A percentile compares a stretch with the other conserved stretches of the same genome.
phyloP scores from a whole-genome alignment of 1,140 invertebrate species.

The Megathymus violae region DNA sequence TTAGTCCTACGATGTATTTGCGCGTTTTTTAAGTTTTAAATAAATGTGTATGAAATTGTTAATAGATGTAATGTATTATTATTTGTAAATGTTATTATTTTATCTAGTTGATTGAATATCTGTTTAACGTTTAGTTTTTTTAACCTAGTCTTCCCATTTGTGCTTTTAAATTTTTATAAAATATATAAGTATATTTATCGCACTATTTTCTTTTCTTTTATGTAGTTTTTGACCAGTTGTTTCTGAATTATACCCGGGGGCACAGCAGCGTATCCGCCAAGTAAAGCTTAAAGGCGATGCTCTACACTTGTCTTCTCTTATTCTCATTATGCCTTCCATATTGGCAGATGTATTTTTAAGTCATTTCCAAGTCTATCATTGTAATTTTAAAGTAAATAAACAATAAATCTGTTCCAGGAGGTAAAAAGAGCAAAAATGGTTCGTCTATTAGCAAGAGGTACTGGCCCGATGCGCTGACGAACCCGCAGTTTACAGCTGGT shows the following conservation, averaged over 20 bases:
- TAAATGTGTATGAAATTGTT: no score
- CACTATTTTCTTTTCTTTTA: conserved; percentile 5
- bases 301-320: no score
- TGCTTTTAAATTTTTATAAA: no score
- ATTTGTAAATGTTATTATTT: no score
- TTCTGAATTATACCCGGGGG: no score
- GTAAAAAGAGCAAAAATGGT: conserved; percentile 80
- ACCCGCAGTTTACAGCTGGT: conserved; percentile 81
- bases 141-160: no score
- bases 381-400: not conserved
- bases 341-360: not conserved
- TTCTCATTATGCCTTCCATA: not conserved
- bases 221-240: not conserved
- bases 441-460: conserved; percentile 79
- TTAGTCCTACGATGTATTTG: no score
- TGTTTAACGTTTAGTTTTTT: no score
- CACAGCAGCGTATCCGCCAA: not conserved
- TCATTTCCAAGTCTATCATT: not conserved
- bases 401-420: conserved; percentile 54
- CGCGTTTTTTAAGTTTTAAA: no score
- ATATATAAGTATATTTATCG: no score
- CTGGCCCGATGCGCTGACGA: conserved; percentile 79
- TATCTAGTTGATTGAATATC: no score
- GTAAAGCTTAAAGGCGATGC: not conserved
- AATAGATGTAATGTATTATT: no score